Evolutionary conservation across 2,113 vertebrate genomes (phyloP).

Genomic region (Rafetus swinhoei): DNA sequence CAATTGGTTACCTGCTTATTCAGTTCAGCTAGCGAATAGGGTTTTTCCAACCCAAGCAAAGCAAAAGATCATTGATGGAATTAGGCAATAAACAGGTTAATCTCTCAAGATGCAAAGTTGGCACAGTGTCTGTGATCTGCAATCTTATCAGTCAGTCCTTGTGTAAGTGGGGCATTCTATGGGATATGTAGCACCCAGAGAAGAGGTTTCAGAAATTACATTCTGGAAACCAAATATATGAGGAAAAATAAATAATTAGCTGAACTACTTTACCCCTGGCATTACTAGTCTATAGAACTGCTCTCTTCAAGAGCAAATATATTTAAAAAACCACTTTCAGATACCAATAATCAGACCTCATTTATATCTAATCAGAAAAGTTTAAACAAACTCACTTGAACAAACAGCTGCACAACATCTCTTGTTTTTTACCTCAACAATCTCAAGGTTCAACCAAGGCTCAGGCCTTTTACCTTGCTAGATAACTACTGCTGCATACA

Average conservation of each 20-base stretch:
- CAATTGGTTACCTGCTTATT: not conserved
- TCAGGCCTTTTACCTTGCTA: constrained; percentile 61
- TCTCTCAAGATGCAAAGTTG: constrained; percentile 63
- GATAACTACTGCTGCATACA: constrained; percentile 56
- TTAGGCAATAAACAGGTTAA: constrained; percentile 44
- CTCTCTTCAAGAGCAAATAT: not conserved
- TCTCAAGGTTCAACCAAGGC: constrained; percentile 17
- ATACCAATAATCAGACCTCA: not conserved
- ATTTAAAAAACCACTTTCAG: not conserved
- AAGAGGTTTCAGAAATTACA: not conserved
- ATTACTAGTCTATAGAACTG: not conserved
- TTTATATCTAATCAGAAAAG: constrained; percentile 1
- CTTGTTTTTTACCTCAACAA: not conserved
- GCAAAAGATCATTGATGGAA: constrained; percentile 44
- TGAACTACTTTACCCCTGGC: constrained; percentile 37
- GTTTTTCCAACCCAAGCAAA: not conserved
- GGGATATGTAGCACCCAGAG: not conserved
- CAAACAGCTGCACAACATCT: not conserved
- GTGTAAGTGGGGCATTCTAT: not conserved
- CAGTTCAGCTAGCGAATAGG: constrained; percentile 24
- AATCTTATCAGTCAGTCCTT: constrained; percentile 47
- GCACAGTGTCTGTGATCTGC: constrained; percentile 57
- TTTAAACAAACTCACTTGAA: constrained; percentile 16
- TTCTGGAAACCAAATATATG: not conserved
- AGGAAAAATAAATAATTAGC: not conserved